Base-by-base conservation (phyloP, 2,113 vertebrate species). In the Zapus hudsonius region DNA sequence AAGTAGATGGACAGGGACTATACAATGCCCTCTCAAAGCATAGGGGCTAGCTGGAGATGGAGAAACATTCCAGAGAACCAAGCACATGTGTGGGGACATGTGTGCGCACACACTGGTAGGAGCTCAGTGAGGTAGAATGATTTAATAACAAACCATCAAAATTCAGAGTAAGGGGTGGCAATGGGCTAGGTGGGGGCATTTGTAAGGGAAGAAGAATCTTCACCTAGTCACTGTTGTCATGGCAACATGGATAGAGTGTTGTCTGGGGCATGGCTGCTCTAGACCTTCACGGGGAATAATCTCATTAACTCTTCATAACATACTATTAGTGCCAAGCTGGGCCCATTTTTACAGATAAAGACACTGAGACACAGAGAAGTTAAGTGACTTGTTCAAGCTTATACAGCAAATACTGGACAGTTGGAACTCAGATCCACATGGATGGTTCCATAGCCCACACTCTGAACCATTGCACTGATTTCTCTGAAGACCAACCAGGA, bases 201-300 rank as follows among this genome's bases (percentile, higher is more conserved):
- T 20, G 25, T 12, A 19, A 3, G 17, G 7, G 7, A 7, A n/a
- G 17, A 4, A 4, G 11, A 2, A 7, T 42, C 22, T 19, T 10
- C 22, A 15, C 22, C 70, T 17, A 31, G 3, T n/a, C 76, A 42
- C 7, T 7, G 2, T 2, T 23, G 29, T 63, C 27, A 55, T 0
- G 59, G 36, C 67, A 63, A 59, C 3, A 0, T 3, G 31, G 33
- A n/a, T 17, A 52, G 61, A 59, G 57, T 16, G 10, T 2, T 1
- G n/a, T 38, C 84, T 12, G 12, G 40, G 47, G 82, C 36, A 81
- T 36, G 2, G n/a, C n/a, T n/a, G n/a, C n/a, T n/a, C 67, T 40
- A 15, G 29, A 84, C 69, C 75, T 66, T 78, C 20, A 6, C 1
- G 10, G 3, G 15, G 40, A n/a, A 33, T 20, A 27, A 31, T 69